Base-by-base conservation (phyloP, 2,888 invertebrate genomes). In the Xanthorhoe spadicearia region DNA sequence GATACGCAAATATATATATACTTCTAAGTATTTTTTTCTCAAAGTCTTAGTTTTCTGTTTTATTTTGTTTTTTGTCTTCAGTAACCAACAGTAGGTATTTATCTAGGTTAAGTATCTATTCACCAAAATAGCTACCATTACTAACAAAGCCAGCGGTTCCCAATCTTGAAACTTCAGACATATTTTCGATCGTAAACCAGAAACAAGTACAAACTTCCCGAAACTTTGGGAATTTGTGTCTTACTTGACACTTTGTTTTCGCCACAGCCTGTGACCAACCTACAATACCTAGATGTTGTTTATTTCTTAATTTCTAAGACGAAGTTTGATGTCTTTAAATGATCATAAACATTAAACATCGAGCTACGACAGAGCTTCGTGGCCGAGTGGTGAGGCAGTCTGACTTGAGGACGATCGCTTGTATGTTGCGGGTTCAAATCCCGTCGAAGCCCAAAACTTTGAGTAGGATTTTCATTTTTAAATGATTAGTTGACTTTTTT, bases 151-250 rank as follows among this genome's bases (percentile, higher is more conserved):
- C 55, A 59, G 62, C 46, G 50, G 46, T 28, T 60, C 46, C 52
- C 49, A 49, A 61, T 63, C 48, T 56, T 50, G 38, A 35, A 64
- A 65, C 23, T 68, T 61, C 18, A 18, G 60, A 63, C 56, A 61
- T 63, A 62, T 67, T 60, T 61, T 59, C 67, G 59, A 59, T 59
- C 66, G 60, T 60, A 53, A 64, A 51, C 50, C 50, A 61, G 60
- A 53, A 61, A 67, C 60, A 68, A 60, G 52, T 64, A 17, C 35
- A 4, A 59, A 59, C 46, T 59, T 50, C 15, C 18, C 28, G 46
- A 23, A 66, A 66, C 10, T 51, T 63, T 18, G 61, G n/a, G 23
- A 56, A 51, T 53, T 35, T 32, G 50, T 15, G 32, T 48, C 48
- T 55, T 60, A 32, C 32, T 32, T 32, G 4, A 32, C 8, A 7